Base-by-base conservation (phyloP, 2,888 invertebrate species). In the Atrina japonica region DNA sequence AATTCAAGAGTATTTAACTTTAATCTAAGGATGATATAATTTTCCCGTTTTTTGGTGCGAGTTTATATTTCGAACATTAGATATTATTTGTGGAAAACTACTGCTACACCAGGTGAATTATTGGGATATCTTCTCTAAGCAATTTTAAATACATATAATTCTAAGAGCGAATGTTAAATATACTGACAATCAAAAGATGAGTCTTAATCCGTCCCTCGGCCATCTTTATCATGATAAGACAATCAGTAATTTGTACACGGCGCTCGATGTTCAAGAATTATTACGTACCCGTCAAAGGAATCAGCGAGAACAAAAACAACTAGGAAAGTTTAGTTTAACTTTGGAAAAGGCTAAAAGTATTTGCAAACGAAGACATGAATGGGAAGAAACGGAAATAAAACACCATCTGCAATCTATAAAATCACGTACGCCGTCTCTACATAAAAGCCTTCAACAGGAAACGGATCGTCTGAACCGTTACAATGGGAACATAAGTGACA, bases 171-270 rank as follows among this genome's bases (percentile, higher is more conserved):
- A n/a, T n/a, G n/a, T n/a, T n/a, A n/a, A n/a, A n/a, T n/a, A n/a
- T n/a, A n/a, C n/a, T n/a, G n/a, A n/a, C n/a, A n/a, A n/a, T n/a
- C n/a, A n/a, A n/a, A n/a, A n/a, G 35, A 78, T 77, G 76, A 78
- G 73, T 55, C 29, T 77, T 23, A 75, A 78, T 43, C 78, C 80
- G 1, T 61, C 73, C 5, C 49, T 83, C 0, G 80, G 83, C 3
- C 85, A 85, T 70, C 67, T 85, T 7, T 85, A 83, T 68, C 79
- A 82, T 52, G 85, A 85, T 53, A 52, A 66, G 7, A 75, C 50
- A 45, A 78, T 82, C 23, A 70, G 66, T 0, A 78, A 72, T 45
- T 61, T 35, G 23, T 73, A 50, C 40, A 76, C 75, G 0, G 68
- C 70, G 1, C 67, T 85, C n/a, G 83, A 83, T 29, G 83, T 78